Base-by-base conservation (phyloP, 23 tunicate species). In the Trididemnum clinides region DNA sequence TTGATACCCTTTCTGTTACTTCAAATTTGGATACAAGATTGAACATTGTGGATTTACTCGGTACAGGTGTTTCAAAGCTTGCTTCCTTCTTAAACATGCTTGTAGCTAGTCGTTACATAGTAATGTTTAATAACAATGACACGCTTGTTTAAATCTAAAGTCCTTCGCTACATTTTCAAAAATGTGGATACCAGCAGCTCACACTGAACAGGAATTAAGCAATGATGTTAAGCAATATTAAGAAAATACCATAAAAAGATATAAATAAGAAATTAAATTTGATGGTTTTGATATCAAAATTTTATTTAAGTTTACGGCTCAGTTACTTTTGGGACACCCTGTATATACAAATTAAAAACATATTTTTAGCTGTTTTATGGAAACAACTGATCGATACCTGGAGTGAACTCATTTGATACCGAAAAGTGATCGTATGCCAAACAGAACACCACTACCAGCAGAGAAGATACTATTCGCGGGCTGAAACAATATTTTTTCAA, bases 11-110 rank as follows among this genome's bases (percentile, higher is more conserved):
- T 62, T 26, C 69, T 12, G 69, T 21, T 15, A 62, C 69, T 62
- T 62, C 69, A 62, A 62, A 62, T 62, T 62, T 62, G 69, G 69
- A 62, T 62, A 62, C 69, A 62, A 62, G 69, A 62, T 62, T 62
- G 21, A 62, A 62, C 27, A 62, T 62, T 62, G 69, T 62, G 26
- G 69, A 62, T 21, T 62, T 62, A 62, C 69, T 62, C 69, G 27
- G 69, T 62, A 62, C 69, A 62, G 27, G 27, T 62, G 69, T 62
- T 62, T 21, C 21, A 21, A 62, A 62, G 69, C 27, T 62, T 62
- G 27, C 69, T 62, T 62, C 69, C 69, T 44, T 44, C 54, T 44
- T 44, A 7, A 44, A 44, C 54, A 44, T 44, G 54, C 54, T 15
- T 44, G 54, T 44, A 44, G 54, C 54, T 44, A 44, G 54, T 44